These are phyloP conservation scores for Drosophila subquinaria DNA, from an alignment of 2,888 invertebrate species.

Conservation along the genomic window DNA sequence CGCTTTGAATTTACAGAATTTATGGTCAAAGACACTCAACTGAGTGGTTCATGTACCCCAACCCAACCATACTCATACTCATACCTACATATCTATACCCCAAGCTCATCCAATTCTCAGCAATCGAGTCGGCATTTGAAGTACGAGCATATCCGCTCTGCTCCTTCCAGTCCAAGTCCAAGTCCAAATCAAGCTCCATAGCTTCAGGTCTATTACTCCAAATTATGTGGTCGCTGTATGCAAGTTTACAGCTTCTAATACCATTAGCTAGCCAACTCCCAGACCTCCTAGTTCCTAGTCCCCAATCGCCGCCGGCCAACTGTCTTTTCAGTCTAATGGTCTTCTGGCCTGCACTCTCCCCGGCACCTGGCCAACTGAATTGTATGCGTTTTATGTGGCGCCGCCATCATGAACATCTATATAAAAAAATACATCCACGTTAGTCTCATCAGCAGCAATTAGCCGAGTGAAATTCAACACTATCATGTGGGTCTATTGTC, in stretches of 20 bases:
- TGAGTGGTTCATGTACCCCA: slow-evolving; percentile 20
- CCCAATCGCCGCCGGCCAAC: slow-evolving; percentile 12
- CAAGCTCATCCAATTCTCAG: slow-evolving; percentile 51
- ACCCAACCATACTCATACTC: not conserved
- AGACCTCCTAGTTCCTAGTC: slow-evolving; percentile 22
- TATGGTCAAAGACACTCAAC: slow-evolving; percentile 73
- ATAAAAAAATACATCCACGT: slow-evolving; percentile 62
- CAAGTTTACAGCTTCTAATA: slow-evolving; percentile 61
- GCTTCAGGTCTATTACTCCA: slow-evolving; percentile 59
- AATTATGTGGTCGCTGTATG: slow-evolving; percentile 64
- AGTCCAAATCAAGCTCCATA: slow-evolving; percentile 4
- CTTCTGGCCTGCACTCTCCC: slow-evolving; percentile 1
- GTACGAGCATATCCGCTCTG: slow-evolving; percentile 53
- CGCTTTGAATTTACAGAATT: slow-evolving; percentile 80
- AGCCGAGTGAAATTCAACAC: slow-evolving; percentile 77
- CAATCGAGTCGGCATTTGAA: slow-evolving; percentile 36
- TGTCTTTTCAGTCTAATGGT: not conserved
- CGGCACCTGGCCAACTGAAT: slow-evolving; percentile 23
- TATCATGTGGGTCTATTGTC: slow-evolving; percentile 69
- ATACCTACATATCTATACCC: not conserved
- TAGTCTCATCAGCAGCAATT: slow-evolving; percentile 70
- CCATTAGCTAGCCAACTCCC: slow-evolving; percentile 34
- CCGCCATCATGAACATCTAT: slow-evolving; percentile 57
- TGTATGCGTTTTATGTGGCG: slow-evolving; percentile 62
- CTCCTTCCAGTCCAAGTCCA: slow-evolving; percentile 15